Evolutionary conservation across 2,888 invertebrate genomes (phyloP).

Genomic region (Drosophila testacea): DNA sequence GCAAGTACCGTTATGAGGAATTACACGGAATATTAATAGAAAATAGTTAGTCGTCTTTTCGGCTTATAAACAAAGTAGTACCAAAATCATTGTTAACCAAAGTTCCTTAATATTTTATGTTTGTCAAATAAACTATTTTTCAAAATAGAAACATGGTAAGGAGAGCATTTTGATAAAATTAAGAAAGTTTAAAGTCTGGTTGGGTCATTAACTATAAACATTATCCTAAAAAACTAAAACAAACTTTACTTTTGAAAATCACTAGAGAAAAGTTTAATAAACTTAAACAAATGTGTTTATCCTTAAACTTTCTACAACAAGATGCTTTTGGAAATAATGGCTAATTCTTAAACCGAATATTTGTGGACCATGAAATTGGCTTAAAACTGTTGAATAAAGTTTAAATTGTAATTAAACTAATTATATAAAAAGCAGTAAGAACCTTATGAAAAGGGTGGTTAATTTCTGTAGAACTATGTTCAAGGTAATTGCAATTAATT

Average conservation of each 20-base stretch:
- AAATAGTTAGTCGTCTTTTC: conserved; percentile 1
- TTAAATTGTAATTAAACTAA: conserved; percentile 21
- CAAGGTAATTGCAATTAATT: conserved; percentile 60
- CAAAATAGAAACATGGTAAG: no score
- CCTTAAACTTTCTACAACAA: no score
- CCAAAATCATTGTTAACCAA: neutral
- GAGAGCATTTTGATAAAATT: no score
- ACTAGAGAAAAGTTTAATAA: no score
- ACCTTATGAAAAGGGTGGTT: neutral
- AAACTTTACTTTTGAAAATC: no score
- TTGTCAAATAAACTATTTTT: no score
- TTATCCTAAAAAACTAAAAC: no score
- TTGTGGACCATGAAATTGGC: conserved; percentile 6
- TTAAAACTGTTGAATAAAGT: conserved; percentile 2
- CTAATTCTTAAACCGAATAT: no score
- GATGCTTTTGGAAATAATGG: no score
- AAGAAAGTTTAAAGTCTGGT: no score
- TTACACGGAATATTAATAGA: conserved; percentile 13
- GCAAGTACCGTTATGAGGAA: conserved; percentile 41
- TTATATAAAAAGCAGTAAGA: neutral
- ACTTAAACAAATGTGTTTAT: no score
- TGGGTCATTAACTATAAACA: no score
- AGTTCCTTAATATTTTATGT: neutral
- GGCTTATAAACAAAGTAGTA: neutral
- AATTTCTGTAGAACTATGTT: conserved; percentile 26